Percentiles rank a stretch among this genome's conserved stretches.
Evolutionary conservation across 2,113 vertebrate species (phyloP).

Genomic region (Passer domesticus): DNA sequence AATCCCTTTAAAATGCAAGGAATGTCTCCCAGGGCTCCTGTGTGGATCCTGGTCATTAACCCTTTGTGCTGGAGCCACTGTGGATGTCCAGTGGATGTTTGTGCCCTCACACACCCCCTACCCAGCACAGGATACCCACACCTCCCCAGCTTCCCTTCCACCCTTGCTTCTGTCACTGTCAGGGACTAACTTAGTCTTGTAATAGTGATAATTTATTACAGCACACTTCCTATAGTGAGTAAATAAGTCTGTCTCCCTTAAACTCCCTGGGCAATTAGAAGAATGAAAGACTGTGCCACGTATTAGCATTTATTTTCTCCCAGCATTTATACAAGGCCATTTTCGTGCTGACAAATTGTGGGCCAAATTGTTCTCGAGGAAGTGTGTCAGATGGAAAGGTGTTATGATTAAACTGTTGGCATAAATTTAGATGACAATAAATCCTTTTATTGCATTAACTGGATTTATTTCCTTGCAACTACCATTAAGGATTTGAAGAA

Average conservation of each 20-base stretch:
- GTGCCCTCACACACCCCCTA: not conserved
- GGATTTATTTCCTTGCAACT: conserved; percentile 73
- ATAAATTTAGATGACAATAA: conserved; percentile 78
- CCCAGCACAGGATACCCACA: fast-evolving
- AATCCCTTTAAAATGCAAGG: not conserved
- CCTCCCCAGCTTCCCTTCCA: not conserved
- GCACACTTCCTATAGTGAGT: conserved; percentile 76
- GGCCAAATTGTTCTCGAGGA: conserved; percentile 78
- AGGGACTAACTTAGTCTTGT: conserved; percentile 62
- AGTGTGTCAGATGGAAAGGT: conserved; percentile 77
- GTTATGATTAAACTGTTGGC: conserved; percentile 75
- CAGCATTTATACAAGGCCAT: conserved; percentile 77
- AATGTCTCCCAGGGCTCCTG: not conserved
- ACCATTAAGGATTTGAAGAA: conserved; percentile 68
- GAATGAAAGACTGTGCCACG: conserved; percentile 75
- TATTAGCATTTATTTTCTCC: conserved; percentile 81
- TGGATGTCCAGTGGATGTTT: fast-evolving
- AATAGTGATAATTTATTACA: conserved; percentile 80
- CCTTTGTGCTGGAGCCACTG: not conserved
- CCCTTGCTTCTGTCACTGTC: conserved; percentile 54
- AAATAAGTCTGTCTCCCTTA: conserved; percentile 84
- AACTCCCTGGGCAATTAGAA: conserved; percentile 82
- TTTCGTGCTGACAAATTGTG: conserved; percentile 79
- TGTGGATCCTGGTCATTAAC: not conserved
- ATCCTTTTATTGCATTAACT: conserved; percentile 76